Evolutionary conservation across 2,888 invertebrate species (phyloP).

Genomic region (Macroteleia sp.): DNA sequence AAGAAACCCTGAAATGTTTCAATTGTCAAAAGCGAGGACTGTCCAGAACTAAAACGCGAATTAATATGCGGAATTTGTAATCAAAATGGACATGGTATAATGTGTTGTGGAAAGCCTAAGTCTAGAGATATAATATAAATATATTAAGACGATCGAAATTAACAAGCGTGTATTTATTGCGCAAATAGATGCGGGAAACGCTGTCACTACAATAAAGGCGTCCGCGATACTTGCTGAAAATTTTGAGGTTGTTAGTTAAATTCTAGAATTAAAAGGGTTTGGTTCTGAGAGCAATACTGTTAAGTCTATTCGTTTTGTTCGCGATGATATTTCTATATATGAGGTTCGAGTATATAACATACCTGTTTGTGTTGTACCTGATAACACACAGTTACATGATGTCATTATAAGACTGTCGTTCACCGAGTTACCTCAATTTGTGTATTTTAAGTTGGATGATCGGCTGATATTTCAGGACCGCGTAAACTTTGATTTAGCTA

Average conservation of each 20-base stretch:
- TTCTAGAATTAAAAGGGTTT: no score
- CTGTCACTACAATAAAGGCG: conserved; percentile 59
- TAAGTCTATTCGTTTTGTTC: conserved; percentile 28
- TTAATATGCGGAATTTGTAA: not conserved
- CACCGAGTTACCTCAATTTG: conserved; percentile 59
- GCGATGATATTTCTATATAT: conserved; percentile 48
- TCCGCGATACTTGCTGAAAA: conserved; percentile 37
- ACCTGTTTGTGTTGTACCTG: conserved; percentile 64
- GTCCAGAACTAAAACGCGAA: not conserved
- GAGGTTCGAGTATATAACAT: conserved; percentile 45
- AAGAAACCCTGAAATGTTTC: conserved; percentile 11
- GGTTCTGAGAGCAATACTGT: conserved; percentile 19
- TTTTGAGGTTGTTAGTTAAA: no score
- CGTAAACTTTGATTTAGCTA: conserved; percentile 3
- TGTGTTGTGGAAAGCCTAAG: no score
- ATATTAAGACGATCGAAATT: conserved; percentile 35
- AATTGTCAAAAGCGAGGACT: conserved; percentile 27
- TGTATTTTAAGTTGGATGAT: conserved; percentile 30
- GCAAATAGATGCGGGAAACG: conserved; percentile 56
- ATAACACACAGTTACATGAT: conserved; percentile 63
- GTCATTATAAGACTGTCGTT: conserved; percentile 65
- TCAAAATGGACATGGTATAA: not conserved
- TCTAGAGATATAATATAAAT: conserved; percentile 40
- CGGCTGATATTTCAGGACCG: conserved; percentile 9
- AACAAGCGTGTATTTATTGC: conserved; percentile 20